Evolutionary conservation across 2,888 invertebrate species (phyloP).

Genomic region (Prenolepis imparis): DNA sequence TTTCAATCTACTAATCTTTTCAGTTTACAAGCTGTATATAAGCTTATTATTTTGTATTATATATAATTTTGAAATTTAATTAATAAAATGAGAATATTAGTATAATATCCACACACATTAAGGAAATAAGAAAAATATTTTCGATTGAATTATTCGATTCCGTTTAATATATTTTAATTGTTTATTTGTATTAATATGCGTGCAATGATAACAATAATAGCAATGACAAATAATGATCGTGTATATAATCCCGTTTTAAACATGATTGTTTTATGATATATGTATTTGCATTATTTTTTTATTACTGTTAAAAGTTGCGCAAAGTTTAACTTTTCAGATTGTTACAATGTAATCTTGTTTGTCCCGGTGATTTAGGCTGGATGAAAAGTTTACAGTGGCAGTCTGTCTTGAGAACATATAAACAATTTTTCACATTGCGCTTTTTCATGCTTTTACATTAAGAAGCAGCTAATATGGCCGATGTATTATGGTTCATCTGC

Average conservation of each 20-base stretch:
- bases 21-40: background rate
- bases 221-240: background rate
- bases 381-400: background rate
- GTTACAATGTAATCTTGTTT: background rate
- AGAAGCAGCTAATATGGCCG: too few relatives aligned
- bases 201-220: too few relatives aligned
- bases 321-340: background rate
- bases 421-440: background rate
- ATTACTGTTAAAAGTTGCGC: background rate
- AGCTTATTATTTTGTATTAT: background rate
- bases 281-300: background rate
- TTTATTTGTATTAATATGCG: background rate
- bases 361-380: background rate
- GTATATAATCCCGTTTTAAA: background rate
- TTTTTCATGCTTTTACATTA: slow-evolving; percentile 13
- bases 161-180: background rate
- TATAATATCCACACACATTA: background rate
- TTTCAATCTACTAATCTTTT: background rate
- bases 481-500: slow-evolving; percentile 15
- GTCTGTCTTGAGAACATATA: background rate
- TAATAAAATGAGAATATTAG: slow-evolving; percentile 1
- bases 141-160: background rate
- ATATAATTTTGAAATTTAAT: background rate
- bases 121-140: background rate
- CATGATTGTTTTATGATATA: background rate